phyloP scores from a whole-genome alignment of 2,888 invertebrate species.

The Drosophila robusta region DNA sequence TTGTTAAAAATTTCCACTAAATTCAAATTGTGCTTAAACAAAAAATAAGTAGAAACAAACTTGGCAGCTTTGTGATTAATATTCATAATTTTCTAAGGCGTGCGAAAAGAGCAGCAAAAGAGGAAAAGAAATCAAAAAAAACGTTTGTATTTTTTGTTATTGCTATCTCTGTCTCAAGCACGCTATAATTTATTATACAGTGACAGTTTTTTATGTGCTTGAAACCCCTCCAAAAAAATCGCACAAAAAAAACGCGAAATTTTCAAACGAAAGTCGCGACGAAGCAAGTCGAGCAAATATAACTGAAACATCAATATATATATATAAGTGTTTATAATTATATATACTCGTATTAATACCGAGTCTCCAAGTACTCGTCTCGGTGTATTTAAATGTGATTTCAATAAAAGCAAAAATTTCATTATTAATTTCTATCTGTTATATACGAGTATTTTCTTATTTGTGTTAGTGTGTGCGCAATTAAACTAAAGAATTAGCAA shows the following conservation, averaged over 20 bases:
- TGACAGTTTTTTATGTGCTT: conserved; percentile 51
- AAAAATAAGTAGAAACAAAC: conserved; percentile 12
- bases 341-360: conserved; percentile 33
- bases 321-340: conserved; percentile 25
- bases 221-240: conserved; percentile 13
- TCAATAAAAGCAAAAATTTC: conserved; percentile 24
- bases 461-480: conserved; percentile 12
- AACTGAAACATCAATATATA: conserved; percentile 16
- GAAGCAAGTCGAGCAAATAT: conserved; percentile 43
- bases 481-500: conserved; percentile 4
- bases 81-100: conserved; percentile 58
- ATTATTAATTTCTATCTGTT: conserved; percentile 19
- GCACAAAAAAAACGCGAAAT: conserved; percentile 54
- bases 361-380: conserved; percentile 22
- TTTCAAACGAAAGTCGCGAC: conserved; percentile 63
- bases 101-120: conserved; percentile 35
- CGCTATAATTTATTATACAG: conserved; percentile 64
- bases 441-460: conserved; percentile 8
- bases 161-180: conserved; percentile 38
- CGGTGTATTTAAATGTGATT: conserved; percentile 28
- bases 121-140: conserved; percentile 33
- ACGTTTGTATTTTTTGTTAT: conserved; percentile 11
- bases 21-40: conserved; percentile 8
- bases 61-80: conserved; percentile 39
- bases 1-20: conserved; percentile 37